Base-by-base conservation (phyloP, 2,888 invertebrate genomes). In the Myopa tessellatipennis region DNA sequence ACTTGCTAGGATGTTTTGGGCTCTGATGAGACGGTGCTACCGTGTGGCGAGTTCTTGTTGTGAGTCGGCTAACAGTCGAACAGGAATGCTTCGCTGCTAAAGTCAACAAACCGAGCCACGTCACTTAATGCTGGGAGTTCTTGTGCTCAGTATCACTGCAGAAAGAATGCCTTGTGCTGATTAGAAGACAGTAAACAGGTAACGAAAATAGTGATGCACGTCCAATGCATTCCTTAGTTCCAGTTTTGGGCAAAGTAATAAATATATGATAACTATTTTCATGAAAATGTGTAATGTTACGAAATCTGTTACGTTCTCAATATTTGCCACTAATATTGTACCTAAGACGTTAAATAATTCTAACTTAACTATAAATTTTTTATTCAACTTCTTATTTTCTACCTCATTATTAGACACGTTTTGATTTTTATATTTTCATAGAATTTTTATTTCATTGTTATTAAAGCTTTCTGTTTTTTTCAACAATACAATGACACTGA, bases 381-480 rank as follows among this genome's bases (percentile, higher is more conserved):
- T n/a, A n/a, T n/a, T n/a, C n/a, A 26, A 26, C 45, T 45, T 45
- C 3, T 45, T 8, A 45, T 45, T 45, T 45, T 45, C 45, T 10
- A 10, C 10, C 45, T 26, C 3, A 2, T 45, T 45, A 6, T 45
- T 45, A 45, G 10, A 45, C 6, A 45, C 1, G 1, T 45, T 45
- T 6, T 45, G 45, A 36, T 18, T 36, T 14, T 18, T 63, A 63
- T 34, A 60, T 26, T 26, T 63, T 10, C 14, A 55, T 70, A 70
- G 34, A 70, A 52, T 71, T 55, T 76, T 76, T 76, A 78, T 78
- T 77, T 80, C 73, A 80, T 73, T 78, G 78, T 73, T 61, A 63
- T 73, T 73, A 73, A 73, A 73, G 73, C 73, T 78, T 68, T 79
- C 79, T 79, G 79, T 67, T 81, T 65, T 38, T 63, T 69, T 58